Evolutionary conservation across 2,888 invertebrate genomes (phyloP), one percentile per base, ranked within the genome.

Genomic region (Anthoptus insignis): DNA sequence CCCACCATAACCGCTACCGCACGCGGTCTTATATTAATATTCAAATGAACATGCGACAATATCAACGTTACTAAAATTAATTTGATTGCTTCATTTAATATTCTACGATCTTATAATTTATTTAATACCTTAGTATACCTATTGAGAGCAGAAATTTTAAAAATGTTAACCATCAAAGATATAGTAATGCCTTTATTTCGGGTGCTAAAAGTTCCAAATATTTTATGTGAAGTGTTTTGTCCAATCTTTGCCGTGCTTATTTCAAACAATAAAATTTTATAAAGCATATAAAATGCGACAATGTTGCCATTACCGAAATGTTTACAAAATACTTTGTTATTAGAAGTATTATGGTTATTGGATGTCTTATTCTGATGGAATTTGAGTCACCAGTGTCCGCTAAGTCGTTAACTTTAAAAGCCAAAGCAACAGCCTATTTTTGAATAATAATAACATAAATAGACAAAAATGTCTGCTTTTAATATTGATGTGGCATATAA

Each of bases 21-120:
- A 50, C 14, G 27, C 6, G 16, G 34, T 16, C 32, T 16, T 19
- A 16, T 45, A 16, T 58, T 34, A 49, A 39, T 34, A 56, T 63
- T 56, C 49, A 63, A 56, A 53, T 42, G 49, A 59, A 59, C 59
- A 47, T 34, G 24, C 32, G 47, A 29, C 27, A 19, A 19, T 61
- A 58, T 54, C 19, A 32, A 42, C 37, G 32, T 47, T 34, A 50
- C 60, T 67, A 64, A 65, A 66, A 68, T 65, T 66, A 59, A 68
- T 67, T 60, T 32, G 59, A 68, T 66, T 63, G 57, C 63, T 63
- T 66, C 58, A 50, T 68, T 70, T 66, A 52, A 64, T 66, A 70
- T 70, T 68, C 67, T 54, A 70, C 64, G 57, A 50, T 53, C 42
- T 22, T n/a, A n/a, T n/a, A n/a, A 64, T 69, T 65, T 65, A n/a